These are phyloP conservation scores for Synchiropus splendidus DNA, from an alignment of 2,113 vertebrate species.

Conservation along the genomic window DNA sequence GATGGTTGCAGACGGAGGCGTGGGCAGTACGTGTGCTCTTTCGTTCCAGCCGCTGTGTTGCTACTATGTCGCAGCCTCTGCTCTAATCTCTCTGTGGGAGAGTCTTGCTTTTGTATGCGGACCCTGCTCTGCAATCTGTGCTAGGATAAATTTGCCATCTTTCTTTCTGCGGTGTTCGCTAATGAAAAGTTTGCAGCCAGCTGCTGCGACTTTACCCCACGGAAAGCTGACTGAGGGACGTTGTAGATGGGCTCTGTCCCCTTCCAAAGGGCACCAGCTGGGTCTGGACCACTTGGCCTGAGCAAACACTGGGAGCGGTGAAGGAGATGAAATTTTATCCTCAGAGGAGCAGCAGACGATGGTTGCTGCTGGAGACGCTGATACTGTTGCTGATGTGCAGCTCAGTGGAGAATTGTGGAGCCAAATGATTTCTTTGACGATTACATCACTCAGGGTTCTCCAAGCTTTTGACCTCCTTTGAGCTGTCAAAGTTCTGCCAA, in stretches of 20 bases:
- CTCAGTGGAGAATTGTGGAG: too few species aligned
- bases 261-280: constrained; percentile 16
- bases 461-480: too few species aligned
- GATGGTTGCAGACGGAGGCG: constrained; percentile 1
- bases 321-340: constrained; percentile 15
- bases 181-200: constrained; percentile 51
- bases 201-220: constrained; percentile 22
- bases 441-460: too few species aligned
- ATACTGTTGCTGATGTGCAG: too few species aligned
- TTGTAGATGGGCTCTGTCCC: constrained; percentile 1
- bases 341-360: too few species aligned
- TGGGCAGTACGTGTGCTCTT: constrained; percentile 7
- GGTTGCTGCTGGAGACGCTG: too few species aligned
- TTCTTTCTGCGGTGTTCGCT: constrained; percentile 39
- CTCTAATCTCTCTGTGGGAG: constrained; percentile 27
- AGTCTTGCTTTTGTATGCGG: constrained; percentile 44
- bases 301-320: constrained; percentile 31
- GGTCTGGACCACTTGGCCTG: constrained; percentile 19
- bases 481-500: too few species aligned
- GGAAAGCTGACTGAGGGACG: constrained; percentile 15
- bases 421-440: too few species aligned
- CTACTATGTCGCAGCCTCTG: constrained; percentile 19
- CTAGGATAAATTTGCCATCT: constrained; percentile 61
- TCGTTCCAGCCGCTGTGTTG: constrained; percentile 15
- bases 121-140: constrained; percentile 36